Conservation (phyloP, 2,888 invertebrate genomes). For the Folsomia manolachei region DNA sequence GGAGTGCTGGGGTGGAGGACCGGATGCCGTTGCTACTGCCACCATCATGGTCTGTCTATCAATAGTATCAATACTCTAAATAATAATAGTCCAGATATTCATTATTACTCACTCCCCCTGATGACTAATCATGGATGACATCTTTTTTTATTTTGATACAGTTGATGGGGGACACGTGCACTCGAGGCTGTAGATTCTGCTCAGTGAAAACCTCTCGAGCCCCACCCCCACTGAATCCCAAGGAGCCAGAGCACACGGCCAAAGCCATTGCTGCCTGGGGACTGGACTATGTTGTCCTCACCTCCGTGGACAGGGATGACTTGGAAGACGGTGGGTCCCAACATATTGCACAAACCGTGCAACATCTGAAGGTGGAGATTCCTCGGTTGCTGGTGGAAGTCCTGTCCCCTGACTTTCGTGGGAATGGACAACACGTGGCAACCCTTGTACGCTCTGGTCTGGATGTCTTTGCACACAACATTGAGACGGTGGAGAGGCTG, state of each 20-base stretch:
- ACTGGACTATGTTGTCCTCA: constrained; percentile 93
- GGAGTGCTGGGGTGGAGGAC: constrained; percentile 97
- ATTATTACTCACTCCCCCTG: too few relatives aligned
- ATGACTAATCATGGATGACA: too few relatives aligned
- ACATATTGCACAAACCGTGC: constrained; percentile 90
- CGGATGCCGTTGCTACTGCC: constrained; percentile 93
- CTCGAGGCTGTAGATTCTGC: constrained; percentile 96
- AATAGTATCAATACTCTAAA: too few relatives aligned
- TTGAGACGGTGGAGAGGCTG: constrained; percentile 90
- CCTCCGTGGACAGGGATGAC: constrained; percentile 97
- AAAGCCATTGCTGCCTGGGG: constrained; percentile 90
- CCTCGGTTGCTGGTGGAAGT: constrained; percentile 75
- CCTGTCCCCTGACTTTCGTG: constrained; percentile 92
- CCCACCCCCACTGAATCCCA: constrained; percentile 84
- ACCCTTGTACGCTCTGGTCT: constrained; percentile 76
- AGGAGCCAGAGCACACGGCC: constrained; percentile 90
- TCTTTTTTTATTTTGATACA: constrained; percentile 52
- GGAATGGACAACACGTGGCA: constrained; percentile 69
- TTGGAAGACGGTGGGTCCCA: constrained; percentile 87
- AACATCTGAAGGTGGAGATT: constrained; percentile 68
- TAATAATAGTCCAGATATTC: too few relatives aligned
- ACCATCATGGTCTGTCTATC: constrained; percentile 95
- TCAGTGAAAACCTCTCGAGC: constrained; percentile 92
- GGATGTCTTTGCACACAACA: constrained; percentile 97
- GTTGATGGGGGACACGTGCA: constrained; percentile 98